Evolutionary conservation across 2,113 vertebrate genomes (phyloP).

Genomic region (Megaceryle torquata): DNA sequence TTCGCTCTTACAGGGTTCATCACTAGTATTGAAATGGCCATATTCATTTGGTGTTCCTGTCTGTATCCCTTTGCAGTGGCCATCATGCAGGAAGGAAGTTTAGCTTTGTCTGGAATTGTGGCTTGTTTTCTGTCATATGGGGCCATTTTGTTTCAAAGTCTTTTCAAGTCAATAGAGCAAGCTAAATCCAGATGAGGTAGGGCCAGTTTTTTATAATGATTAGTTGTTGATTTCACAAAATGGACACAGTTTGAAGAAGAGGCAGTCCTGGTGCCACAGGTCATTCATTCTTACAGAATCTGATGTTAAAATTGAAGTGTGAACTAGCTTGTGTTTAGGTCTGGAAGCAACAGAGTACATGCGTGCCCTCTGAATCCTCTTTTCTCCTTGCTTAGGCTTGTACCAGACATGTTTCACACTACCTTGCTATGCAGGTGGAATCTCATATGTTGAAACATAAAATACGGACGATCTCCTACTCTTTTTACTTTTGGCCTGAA

Average conservation of each 20-base stretch:
- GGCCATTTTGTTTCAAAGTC: not conserved
- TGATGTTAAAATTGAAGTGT: not conserved
- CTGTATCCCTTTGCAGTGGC: not conserved
- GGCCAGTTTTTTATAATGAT: not conserved
- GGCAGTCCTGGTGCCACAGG: not conserved
- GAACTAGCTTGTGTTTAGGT: not conserved
- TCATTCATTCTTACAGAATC: not conserved
- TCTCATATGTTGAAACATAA: not conserved
- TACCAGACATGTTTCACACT: not conserved
- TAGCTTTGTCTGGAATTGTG: not conserved
- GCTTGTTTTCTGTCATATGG: not conserved
- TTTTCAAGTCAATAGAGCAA: not conserved
- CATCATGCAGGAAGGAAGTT: not conserved
- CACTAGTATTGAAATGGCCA: not conserved
- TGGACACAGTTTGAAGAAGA: not conserved
- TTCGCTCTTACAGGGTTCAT: not conserved
- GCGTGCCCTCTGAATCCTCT: not conserved
- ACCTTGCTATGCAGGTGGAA: not conserved
- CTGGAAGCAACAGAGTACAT: not conserved
- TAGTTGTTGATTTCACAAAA: not conserved
- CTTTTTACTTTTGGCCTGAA: not conserved
- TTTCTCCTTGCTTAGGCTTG: not conserved
- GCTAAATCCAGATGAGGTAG: not conserved
- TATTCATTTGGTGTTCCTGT: not conserved
- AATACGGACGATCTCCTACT: not conserved